These are phyloP conservation scores for Palythoa caribaeorum DNA, from an alignment of 92 coral and sea anemone genomes.

Conservation along the genomic window DNA sequence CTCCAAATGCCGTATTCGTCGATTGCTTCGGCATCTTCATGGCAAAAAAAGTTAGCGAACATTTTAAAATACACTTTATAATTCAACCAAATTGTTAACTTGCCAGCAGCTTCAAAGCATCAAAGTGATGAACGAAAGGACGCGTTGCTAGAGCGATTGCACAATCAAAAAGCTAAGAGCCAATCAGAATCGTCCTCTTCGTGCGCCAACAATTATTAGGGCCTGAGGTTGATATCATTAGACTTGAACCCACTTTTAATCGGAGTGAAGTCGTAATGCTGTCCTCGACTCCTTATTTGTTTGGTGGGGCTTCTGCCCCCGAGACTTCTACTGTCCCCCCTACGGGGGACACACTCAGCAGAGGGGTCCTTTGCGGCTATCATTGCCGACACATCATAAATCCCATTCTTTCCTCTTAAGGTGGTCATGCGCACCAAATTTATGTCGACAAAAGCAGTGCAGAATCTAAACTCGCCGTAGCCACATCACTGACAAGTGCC, in stretches of 20 bases:
- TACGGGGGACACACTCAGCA: too few relatives aligned
- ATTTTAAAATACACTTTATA: background rate
- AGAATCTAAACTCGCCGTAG: too few relatives aligned
- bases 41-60: background rate
- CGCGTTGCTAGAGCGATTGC: background rate
- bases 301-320: too few relatives aligned
- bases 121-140: background rate
- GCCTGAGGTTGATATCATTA: background rate
- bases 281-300: too few relatives aligned
- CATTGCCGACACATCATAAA: too few relatives aligned
- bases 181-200: background rate
- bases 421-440: too few relatives aligned
- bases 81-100: background rate
- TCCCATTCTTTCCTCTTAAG: too few relatives aligned
- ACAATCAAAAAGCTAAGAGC: background rate
- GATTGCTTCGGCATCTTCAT: conserved; percentile 2
- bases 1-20: conserved; percentile 2
- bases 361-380: too few relatives aligned
- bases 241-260: background rate
- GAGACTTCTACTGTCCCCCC: too few relatives aligned
- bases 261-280: background rate
- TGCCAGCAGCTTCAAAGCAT: background rate
- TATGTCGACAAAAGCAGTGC: too few relatives aligned
- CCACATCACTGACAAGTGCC: too few relatives aligned
- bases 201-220: background rate